Evolutionary conservation across 2,113 vertebrate species (phyloP).

Genomic region (Stigmatopora nigra): DNA sequence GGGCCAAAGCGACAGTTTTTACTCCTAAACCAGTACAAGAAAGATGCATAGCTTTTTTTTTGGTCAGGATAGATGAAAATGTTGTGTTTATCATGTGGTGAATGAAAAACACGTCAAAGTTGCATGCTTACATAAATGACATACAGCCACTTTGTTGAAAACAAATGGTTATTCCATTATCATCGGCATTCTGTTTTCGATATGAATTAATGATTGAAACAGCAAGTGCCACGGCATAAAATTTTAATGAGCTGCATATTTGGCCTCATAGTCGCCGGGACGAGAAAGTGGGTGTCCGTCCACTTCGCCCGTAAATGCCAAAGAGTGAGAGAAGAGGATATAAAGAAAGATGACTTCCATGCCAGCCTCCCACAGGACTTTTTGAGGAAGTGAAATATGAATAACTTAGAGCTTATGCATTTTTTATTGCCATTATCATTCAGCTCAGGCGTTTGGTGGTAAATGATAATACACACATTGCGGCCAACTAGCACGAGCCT

Average conservation of each 20-base stretch:
- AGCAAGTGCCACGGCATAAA: slow-evolving; percentile 45
- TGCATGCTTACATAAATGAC: neutral
- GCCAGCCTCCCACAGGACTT: slow-evolving; percentile 24
- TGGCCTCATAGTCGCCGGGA: slow-evolving; percentile 49
- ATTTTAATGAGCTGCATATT: slow-evolving; percentile 56
- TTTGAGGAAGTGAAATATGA: slow-evolving; percentile 28
- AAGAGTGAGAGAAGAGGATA: slow-evolving; percentile 22
- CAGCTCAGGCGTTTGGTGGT: slow-evolving; percentile 19
- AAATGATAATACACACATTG: slow-evolving; percentile 15
- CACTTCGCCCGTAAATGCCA: slow-evolving; percentile 2
- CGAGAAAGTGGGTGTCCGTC: slow-evolving; percentile 26
- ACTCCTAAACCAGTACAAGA: neutral
- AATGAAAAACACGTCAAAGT: neutral
- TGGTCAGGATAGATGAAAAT: neutral
- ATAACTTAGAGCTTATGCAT: slow-evolving; percentile 28
- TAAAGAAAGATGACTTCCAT: slow-evolving; percentile 22
- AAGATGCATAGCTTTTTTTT: neutral
- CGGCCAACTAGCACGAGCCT: slow-evolving; percentile 8
- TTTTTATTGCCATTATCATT: slow-evolving; percentile 37
- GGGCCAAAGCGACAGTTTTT: neutral
- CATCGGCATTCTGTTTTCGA: slow-evolving; percentile 21
- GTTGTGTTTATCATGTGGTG: neutral
- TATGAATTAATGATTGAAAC: slow-evolving; percentile 57
- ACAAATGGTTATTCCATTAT: neutral
- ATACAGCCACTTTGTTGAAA: neutral